A percentile compares a stretch with the other conserved stretches of the same genome.
These are phyloP conservation scores for Calidris pugnax DNA, from an alignment of 2,113 vertebrate species.

Conservation along the genomic window DNA sequence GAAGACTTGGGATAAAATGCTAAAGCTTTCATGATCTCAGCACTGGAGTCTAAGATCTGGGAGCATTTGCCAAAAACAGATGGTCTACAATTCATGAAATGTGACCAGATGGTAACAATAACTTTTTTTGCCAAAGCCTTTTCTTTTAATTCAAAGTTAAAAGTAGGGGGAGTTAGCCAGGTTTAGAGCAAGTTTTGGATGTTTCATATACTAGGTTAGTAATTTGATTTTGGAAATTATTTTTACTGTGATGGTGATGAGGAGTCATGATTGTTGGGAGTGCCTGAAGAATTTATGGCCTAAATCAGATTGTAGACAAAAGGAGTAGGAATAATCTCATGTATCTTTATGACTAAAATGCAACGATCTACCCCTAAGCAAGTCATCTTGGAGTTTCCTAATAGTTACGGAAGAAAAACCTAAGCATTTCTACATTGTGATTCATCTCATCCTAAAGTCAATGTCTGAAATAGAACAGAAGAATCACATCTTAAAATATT, in stretches of 20 bases:
- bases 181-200: neutral
- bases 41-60: neutral
- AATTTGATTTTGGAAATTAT: neutral
- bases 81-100: neutral
- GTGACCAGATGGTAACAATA: neutral
- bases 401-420: neutral
- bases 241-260: neutral
- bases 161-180: neutral
- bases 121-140: neutral
- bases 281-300: neutral
- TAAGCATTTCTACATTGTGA: neutral
- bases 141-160: neutral
- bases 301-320: neutral
- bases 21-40: neutral
- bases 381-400: neutral
- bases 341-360: neutral
- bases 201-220: neutral
- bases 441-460: neutral
- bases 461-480: neutral
- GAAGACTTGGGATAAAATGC: neutral
- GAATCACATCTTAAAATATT: neutral
- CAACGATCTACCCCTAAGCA: neutral
- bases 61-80: slow-evolving; percentile 8
- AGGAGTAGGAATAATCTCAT: neutral
- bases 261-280: neutral